Evolutionary conservation across 1,140 invertebrate genomes (phyloP), one percentile per base, ranked within the genome.

Genomic region (Drosophila gunungcola): DNA sequence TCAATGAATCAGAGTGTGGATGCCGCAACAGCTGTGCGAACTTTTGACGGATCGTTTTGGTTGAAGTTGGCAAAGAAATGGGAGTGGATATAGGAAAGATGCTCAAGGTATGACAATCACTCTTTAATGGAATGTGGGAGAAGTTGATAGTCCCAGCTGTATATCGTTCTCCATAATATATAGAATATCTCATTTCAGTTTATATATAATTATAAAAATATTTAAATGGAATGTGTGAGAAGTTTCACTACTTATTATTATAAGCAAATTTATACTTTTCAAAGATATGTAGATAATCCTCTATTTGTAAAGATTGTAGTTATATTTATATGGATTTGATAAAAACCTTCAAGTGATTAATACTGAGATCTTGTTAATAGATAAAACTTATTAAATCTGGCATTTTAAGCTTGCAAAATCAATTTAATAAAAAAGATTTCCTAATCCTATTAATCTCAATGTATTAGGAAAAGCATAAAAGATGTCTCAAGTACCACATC

Each of bases 1-100:
- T 88, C 84, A 88, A 84, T 83, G 75, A 85, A 69, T 86, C 81
- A 89, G 79, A 63, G 58, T 58, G 51, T 77, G 52, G 75, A 73
- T 83, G 68, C 61, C 52, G 51, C 75, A 77, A 68, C 84, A 83
- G 79, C 83, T 88, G 79, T 77, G 76, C 84, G 63, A 80, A 80
- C 67, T 67, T 70, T 58, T 63, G 49, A 73, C 75, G 27, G 73
- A 62, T 65, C 36, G 60, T 13, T 62, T 62, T 16, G 45, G 11
- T 36, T 36, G 67, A 45, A 70, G 43, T 56, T 7, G 29, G 29
- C 29, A 32, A 32, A 56, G 52, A 70, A 69, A 69, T 57, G 67
- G 64, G 51, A 57, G 64, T 70, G 63, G 34, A 48, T 69, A 56
- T 29, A 29, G 45, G 10, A 9, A 51, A 36, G 11, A 11, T 29